phyloP scores from a whole-genome alignment of 2,888 invertebrate species.

The Cactoblastis cactorum region DNA sequence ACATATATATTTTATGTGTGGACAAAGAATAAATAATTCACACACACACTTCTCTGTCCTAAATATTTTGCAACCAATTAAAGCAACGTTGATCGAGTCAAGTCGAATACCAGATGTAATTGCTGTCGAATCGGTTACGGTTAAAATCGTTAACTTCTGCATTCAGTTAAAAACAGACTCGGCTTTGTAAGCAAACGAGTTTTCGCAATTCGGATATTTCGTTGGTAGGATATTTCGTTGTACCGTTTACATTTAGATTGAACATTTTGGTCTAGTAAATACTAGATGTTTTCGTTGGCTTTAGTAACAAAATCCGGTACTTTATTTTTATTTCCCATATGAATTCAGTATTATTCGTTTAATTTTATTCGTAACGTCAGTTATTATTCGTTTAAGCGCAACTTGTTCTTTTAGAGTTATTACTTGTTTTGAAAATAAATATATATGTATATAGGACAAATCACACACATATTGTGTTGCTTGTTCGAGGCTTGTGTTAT shows the following conservation, averaged over 20 bases:
- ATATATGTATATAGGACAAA: too few relatives aligned
- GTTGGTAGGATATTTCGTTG: neutral
- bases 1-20: neutral
- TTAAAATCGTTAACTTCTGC: neutral
- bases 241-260: neutral
- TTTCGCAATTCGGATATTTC: neutral
- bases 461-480: too few relatives aligned
- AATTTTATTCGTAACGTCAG: neutral
- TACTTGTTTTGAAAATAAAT: too few relatives aligned
- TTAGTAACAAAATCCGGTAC: neutral
- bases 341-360: neutral
- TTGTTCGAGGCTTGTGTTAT: too few relatives aligned
- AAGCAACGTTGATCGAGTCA: neutral
- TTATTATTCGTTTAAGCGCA: too few relatives aligned
- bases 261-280: neutral
- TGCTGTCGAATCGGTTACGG: neutral
- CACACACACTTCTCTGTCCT: neutral
- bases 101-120: neutral
- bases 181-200: neutral
- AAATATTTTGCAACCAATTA: neutral
- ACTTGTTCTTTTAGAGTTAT: too few relatives aligned
- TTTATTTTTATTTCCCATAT: too few relatives aligned
- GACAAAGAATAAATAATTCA: neutral
- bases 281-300: neutral
- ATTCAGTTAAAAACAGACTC: neutral